phyloP scores from a whole-genome alignment of 2,113 vertebrate genomes.

The Clarias batrachus region DNA sequence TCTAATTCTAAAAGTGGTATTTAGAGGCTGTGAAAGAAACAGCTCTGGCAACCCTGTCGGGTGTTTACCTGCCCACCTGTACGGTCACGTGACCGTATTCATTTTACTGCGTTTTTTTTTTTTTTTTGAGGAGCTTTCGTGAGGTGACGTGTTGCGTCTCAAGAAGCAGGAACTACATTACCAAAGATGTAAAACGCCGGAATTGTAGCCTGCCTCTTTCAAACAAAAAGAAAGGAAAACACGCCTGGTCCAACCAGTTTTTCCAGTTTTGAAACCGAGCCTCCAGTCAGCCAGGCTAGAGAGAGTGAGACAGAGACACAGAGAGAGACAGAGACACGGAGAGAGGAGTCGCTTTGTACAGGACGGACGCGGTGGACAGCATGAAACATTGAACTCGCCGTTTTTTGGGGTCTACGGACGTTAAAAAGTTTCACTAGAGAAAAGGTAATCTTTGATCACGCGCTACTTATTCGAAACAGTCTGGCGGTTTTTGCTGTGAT shows the following conservation, averaged over 20 bases:
- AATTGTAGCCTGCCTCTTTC: neutral
- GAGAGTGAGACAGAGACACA: neutral
- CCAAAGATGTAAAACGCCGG: neutral
- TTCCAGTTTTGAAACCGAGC: neutral
- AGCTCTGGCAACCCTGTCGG: neutral
- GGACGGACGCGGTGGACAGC: neutral
- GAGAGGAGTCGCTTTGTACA: neutral
- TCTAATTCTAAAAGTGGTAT: too few relatives aligned
- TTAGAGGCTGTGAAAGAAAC: neutral
- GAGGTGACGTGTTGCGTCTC: constrained; percentile 5
- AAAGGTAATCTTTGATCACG: neutral
- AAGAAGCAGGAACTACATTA: neutral
- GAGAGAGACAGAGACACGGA: neutral
- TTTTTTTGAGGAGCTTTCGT: neutral
- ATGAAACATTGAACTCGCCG: constrained; percentile 19
- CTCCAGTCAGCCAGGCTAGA: neutral
- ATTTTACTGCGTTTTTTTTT: neutral
- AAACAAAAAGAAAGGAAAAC: neutral
- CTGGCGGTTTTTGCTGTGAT: neutral
- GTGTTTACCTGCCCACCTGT: constrained; percentile 20
- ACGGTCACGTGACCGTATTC: neutral
- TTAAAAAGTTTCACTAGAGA: neutral
- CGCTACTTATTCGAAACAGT: neutral
- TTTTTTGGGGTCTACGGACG: constrained; percentile 9
- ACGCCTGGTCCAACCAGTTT: constrained; percentile 19